These are phyloP conservation scores for Xiphydria camelus DNA, from an alignment of 2,888 invertebrate genomes.

Conservation along the genomic window DNA sequence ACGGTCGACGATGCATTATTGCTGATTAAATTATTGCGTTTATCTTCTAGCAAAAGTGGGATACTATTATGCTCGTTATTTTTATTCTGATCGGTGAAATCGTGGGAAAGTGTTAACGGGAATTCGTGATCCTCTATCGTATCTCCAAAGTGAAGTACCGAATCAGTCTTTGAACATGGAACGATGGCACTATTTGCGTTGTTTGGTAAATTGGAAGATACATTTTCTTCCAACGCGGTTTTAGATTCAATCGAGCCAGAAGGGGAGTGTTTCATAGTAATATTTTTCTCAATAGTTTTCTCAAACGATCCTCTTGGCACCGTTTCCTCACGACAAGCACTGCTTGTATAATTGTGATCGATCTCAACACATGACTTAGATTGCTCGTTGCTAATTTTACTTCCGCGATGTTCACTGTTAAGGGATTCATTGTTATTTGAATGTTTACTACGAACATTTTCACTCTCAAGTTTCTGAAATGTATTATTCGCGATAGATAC, in stretches of 20 bases:
- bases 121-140: too few species aligned
- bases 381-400: background rate
- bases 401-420: background rate
- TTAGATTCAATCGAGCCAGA: background rate
- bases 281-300: slow-evolving; percentile 10
- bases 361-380: slow-evolving; percentile 4
- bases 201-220: too few species aligned
- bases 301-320: background rate
- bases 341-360: slow-evolving; percentile 12
- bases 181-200: too few species aligned
- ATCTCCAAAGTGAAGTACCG: too few species aligned
- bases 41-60: too few species aligned
- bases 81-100: too few species aligned
- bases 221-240: background rate
- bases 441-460: background rate
- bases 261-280: slow-evolving; percentile 11
- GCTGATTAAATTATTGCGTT: too few species aligned
- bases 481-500: slow-evolving; percentile 5
- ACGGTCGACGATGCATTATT: too few species aligned
- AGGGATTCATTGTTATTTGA: background rate
- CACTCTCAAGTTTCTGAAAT: background rate
- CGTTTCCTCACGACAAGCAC: background rate
- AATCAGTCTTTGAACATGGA: too few species aligned
- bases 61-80: too few species aligned
- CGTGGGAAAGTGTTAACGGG: too few species aligned